These are phyloP conservation scores for Pogonophryne albipinna DNA, from an alignment of 2,797 vertebrate genomes.

Conservation along the genomic window DNA sequence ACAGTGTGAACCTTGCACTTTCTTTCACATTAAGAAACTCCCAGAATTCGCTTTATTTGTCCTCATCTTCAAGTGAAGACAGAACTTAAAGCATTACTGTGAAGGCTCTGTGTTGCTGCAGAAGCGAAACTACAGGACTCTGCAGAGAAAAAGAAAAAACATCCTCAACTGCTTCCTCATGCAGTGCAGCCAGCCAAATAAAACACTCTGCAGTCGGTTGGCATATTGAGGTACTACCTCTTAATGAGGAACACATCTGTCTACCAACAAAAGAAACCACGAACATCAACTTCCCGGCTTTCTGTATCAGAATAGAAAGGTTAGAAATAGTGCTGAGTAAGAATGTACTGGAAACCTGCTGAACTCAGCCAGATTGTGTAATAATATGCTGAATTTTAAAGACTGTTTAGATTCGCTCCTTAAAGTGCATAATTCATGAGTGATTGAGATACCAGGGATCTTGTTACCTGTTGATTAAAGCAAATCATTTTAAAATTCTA, in stretches of 20 bases:
- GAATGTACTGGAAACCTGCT: not conserved
- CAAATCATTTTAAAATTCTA: not conserved
- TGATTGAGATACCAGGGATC: not conserved
- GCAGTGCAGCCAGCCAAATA: not conserved
- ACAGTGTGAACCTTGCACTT: too few relatives aligned
- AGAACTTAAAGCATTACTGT: not conserved
- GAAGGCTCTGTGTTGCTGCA: not conserved
- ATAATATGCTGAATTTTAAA: too few relatives aligned
- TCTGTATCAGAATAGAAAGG: not conserved
- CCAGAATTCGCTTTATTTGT: not conserved
- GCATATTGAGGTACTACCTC: not conserved
- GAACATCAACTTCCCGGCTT: slow-evolving; percentile 24
- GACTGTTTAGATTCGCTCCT: not conserved
- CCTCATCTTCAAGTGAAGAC: not conserved
- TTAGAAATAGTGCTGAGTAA: slow-evolving; percentile 5
- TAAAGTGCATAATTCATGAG: not conserved
- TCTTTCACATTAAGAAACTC: not conserved
- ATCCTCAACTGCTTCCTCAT: slow-evolving; percentile 28
- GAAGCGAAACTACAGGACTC: slow-evolving; percentile 8
- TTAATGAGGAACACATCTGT: slow-evolving; percentile 4
- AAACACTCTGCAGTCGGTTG: not conserved
- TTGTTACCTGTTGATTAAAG: not conserved
- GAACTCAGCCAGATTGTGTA: not conserved
- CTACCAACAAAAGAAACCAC: slow-evolving; percentile 30
- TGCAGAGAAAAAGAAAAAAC: not conserved